These are phyloP conservation scores for Callorhinus ursinus DNA, from an alignment of 2,113 vertebrate genomes.

Conservation along the genomic window DNA sequence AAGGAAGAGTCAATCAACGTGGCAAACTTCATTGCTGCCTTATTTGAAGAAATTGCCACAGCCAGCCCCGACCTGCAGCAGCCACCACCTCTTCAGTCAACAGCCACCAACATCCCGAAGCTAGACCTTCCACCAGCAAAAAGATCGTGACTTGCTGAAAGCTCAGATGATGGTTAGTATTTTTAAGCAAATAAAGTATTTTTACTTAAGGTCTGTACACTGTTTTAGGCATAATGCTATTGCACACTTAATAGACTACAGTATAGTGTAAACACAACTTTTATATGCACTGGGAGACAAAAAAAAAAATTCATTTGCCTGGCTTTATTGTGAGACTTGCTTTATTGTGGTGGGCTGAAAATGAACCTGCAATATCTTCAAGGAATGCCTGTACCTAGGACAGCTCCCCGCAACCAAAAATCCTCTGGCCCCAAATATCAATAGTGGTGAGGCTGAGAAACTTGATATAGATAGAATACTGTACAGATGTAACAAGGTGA, in stretches of 20 bases:
- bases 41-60: not conserved
- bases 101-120: not conserved
- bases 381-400: not conserved
- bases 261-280: not conserved
- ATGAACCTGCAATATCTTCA: not conserved
- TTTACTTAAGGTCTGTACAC: not conserved
- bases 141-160: not conserved
- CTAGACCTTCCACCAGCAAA: not conserved
- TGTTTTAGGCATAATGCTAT: not conserved
- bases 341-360: not conserved
- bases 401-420: not conserved
- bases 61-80: not conserved
- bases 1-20: not conserved
- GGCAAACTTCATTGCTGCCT: not conserved
- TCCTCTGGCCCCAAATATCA: not conserved
- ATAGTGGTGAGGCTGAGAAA: not conserved
- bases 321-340: not conserved
- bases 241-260: not conserved
- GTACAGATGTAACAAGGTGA: too few species aligned
- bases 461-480: fast-evolving
- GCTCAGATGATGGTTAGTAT: not conserved
- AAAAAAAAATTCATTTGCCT: not conserved
- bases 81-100: not conserved
- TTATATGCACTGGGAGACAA: not conserved
- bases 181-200: not conserved